These are phyloP conservation scores for Ataeniobius toweri DNA, from an alignment of 2,797 vertebrate genomes.

Conservation along the genomic window DNA sequence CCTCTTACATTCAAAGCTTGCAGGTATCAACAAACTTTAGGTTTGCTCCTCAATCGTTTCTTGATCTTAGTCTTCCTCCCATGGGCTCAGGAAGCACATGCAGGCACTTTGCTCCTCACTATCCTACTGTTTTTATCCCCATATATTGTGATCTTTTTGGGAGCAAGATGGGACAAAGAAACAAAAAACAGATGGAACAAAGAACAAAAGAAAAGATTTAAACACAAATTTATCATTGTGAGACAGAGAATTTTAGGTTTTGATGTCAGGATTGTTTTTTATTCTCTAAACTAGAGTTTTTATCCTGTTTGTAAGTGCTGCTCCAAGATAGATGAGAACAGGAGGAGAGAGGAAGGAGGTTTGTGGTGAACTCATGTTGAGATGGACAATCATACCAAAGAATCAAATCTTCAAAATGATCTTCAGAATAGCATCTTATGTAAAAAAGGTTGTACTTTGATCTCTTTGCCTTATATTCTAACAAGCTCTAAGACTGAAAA, in stretches of 20 bases:
- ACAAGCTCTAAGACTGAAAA: conserved; percentile 20
- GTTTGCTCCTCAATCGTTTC: conserved; percentile 45
- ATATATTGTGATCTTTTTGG: conserved; percentile 44
- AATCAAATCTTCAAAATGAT: conserved; percentile 15
- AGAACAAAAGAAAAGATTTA: conserved; percentile 48
- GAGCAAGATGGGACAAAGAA: conserved; percentile 30
- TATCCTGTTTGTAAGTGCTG: too few relatives aligned
- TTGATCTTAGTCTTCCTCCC: conserved; percentile 40
- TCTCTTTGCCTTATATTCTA: conserved; percentile 46
- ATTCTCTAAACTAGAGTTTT: conserved; percentile 34
- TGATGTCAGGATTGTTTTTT: conserved; percentile 48
- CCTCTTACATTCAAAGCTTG: conserved; percentile 18
- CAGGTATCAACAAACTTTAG: conserved; percentile 48
- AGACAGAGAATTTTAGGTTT: conserved; percentile 55
- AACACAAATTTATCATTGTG: conserved; percentile 33
- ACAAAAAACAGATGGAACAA: conserved; percentile 8
- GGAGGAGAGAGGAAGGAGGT: conserved; percentile 15
- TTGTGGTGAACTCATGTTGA: conserved; percentile 42
- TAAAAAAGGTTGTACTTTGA: conserved; percentile 48
- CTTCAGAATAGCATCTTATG: conserved; percentile 30
- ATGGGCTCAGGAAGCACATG: conserved; percentile 37
- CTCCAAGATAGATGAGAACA: conserved; percentile 13
- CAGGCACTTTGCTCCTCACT: conserved; percentile 51
- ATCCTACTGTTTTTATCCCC: conserved; percentile 52
- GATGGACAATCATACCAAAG: conserved; percentile 49